Evolutionary conservation across 2,113 vertebrate species (phyloP).

Genomic region (Sylvilagus bachmani): DNA sequence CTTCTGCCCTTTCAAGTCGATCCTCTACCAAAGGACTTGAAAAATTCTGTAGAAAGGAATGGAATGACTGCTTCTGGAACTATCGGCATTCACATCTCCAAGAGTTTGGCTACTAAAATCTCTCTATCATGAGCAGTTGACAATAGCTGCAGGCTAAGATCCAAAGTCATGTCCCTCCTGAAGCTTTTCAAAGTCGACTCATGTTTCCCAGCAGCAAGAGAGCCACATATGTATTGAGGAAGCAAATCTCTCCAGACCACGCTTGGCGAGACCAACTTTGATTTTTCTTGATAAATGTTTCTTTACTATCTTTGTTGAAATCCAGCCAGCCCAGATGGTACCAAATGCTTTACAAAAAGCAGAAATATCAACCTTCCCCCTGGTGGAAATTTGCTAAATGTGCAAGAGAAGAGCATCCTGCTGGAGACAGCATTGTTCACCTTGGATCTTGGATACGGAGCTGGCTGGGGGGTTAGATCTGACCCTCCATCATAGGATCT

Average conservation of each 20-base stretch:
- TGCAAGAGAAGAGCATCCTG: not conserved
- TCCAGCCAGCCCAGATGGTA: constrained; percentile 77
- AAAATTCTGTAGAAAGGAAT: not conserved
- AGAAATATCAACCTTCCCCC: constrained; percentile 60
- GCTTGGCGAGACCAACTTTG: constrained; percentile 63
- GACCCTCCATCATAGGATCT: not conserved
- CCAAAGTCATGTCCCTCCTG: constrained; percentile 1
- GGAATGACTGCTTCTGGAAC: not conserved
- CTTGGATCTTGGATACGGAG: not conserved
- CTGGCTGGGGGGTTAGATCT: not conserved
- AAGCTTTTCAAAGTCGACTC: constrained; percentile 41
- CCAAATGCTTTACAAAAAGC: constrained; percentile 46
- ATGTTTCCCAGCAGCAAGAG: constrained; percentile 40
- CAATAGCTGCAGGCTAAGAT: not conserved
- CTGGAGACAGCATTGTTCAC: not conserved
- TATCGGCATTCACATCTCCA: not conserved
- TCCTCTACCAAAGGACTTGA: not conserved
- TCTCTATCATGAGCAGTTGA: not conserved
- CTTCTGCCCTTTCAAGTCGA: not conserved
- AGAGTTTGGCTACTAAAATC: not conserved
- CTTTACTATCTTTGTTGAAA: constrained; percentile 79
- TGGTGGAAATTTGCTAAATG: constrained; percentile 27
- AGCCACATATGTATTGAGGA: not conserved
- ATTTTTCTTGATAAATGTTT: constrained; percentile 76
- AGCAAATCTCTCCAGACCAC: constrained; percentile 67